A percentile compares a stretch with the other conserved stretches of the same genome.
phyloP scores from a whole-genome alignment of 2,888 invertebrate species.

The Drepana falcataria region DNA sequence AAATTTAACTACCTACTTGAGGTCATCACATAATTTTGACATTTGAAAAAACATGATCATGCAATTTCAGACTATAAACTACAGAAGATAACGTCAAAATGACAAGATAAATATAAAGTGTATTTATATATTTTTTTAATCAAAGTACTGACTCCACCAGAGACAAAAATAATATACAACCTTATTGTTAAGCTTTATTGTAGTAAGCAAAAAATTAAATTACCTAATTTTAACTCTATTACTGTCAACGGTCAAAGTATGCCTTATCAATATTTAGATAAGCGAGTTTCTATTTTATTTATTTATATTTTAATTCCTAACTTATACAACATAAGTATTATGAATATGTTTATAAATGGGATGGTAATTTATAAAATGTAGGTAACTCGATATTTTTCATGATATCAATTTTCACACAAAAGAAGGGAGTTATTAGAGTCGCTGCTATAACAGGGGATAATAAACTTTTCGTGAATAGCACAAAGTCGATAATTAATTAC shows the following conservation, averaged over 20 bases:
- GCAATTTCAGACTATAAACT: too few relatives aligned
- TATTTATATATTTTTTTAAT: not conserved
- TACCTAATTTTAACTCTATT: slow-evolving; percentile 17
- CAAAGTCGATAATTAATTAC: too few relatives aligned
- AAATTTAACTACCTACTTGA: too few relatives aligned
- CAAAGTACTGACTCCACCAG: slow-evolving; percentile 5
- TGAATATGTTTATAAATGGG: not conserved
- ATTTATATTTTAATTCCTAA: not conserved
- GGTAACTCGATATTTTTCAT: too few relatives aligned
- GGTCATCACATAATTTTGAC: too few relatives aligned
- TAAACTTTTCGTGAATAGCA: too few relatives aligned
- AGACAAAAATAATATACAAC: slow-evolving; percentile 53
- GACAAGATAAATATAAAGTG: too few relatives aligned
- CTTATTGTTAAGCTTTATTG: slow-evolving; percentile 54
- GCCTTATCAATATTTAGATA: slow-evolving; percentile 3
- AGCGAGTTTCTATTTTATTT: slow-evolving; percentile 47
- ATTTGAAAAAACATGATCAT: too few relatives aligned
- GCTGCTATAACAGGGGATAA: too few relatives aligned
- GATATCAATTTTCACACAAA: too few relatives aligned
- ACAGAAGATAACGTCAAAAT: too few relatives aligned
- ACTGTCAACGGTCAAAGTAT: slow-evolving; percentile 33
- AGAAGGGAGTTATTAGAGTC: too few relatives aligned
- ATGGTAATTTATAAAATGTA: not conserved
- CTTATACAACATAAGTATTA: not conserved
- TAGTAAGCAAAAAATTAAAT: slow-evolving; percentile 43